Base-by-base conservation (phyloP, 2,888 invertebrate species). In the Stictocephala bisonia region DNA sequence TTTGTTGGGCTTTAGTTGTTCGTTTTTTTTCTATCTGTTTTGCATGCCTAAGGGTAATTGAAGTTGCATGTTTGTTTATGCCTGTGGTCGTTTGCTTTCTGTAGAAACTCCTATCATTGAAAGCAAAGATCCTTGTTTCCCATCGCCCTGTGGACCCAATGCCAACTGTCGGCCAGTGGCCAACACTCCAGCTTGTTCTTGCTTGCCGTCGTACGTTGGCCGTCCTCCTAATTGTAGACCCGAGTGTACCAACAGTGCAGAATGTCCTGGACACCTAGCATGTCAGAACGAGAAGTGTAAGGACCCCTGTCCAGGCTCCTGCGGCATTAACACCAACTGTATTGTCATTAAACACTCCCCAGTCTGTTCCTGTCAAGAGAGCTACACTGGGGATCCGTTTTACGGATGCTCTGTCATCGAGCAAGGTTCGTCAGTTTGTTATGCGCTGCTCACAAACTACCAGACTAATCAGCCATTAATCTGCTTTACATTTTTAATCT, bases 111-210 rank as follows among this genome's bases (percentile, higher is more conserved):
- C 73, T 44, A 44, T 77, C 53, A 71, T 73, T 50, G 74, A 75
- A 70, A 79, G 80, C 78, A 87, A 86, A 78, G 90, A 93, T 83
- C 93, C 93, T 71, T 95, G 95, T 82, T 84, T 90, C 76, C 93
- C 94, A 35, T 91, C 93, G 27, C 88, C 88, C 2, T 89, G 89
- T 79, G 89, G 89, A 35, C 86, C 87, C 2, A 87, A 87, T 79
- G 85, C 88, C 6, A 82, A 86, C 77, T 89, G 89, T 78, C 84
- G 85, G 40, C 84, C 85, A 71, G 80, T 85, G 40, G 85, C 85
- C 67, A 85, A 85, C 40, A 82, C 83, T 48, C 86, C 88, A 6
- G 85, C 86, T 3, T 89, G 89, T 78, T 85, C 86, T 48, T 89
- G 89, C 77, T 81, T 86, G 68, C 83, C 86, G 64, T 87, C 87